Evolutionary conservation across 2,113 vertebrate species (phyloP).

Genomic region (Caloenas nicobarica): DNA sequence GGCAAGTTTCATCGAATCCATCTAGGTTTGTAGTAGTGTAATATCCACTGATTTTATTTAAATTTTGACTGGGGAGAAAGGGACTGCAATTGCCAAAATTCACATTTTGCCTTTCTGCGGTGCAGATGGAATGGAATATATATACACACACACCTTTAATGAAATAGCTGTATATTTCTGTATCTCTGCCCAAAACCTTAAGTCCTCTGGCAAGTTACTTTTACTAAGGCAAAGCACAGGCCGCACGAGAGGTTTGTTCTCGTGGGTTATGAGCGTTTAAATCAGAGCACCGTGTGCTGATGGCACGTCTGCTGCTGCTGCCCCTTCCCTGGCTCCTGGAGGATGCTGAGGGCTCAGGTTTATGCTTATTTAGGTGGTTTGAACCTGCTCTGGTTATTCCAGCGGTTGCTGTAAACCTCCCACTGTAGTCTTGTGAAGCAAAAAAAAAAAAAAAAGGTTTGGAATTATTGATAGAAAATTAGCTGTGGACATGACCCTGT

Average conservation of each 20-base stretch:
- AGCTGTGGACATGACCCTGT: not conserved
- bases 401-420: not conserved
- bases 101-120: not conserved
- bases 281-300: not conserved
- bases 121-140: not conserved
- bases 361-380: too few species aligned
- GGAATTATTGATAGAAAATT: not conserved
- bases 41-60: not conserved
- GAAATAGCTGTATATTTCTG: not conserved
- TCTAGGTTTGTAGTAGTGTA: not conserved
- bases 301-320: too few species aligned
- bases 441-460: accelerated
- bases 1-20: not conserved
- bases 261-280: accelerated
- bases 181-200: accelerated
- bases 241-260: accelerated
- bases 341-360: not conserved
- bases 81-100: accelerated
- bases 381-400: not conserved
- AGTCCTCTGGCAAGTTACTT: not conserved
- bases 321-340: accelerated
- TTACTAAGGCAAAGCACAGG: not conserved
- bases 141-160: too few species aligned
- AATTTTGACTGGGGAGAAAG: not conserved
- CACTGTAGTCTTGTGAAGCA: accelerated